phyloP scores from a whole-genome alignment of 2,888 invertebrate species.

The Lumbricus terrestris region DNA sequence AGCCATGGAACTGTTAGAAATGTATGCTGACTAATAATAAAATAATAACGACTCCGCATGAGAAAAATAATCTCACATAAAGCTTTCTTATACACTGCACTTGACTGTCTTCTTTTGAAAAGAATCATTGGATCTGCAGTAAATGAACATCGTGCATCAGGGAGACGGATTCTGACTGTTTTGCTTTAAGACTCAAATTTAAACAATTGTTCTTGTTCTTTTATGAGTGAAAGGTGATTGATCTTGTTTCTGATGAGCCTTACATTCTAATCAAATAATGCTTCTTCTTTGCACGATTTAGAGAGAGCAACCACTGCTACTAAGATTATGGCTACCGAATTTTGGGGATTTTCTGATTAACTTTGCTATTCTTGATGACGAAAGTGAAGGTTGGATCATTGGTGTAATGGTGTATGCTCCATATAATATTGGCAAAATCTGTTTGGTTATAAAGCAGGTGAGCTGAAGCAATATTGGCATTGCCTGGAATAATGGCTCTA shows the following conservation, averaged over 20 bases:
- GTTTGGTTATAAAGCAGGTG: neutral
- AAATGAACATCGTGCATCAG: no score
- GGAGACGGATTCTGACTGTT: neutral
- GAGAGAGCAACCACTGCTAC: neutral
- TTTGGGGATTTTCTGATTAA: neutral
- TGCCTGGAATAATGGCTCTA: neutral
- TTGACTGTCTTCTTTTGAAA: no score
- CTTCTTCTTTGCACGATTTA: neutral
- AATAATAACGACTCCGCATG: neutral
- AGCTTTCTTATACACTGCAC: neutral
- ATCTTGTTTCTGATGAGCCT: no score
- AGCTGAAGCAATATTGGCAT: neutral
- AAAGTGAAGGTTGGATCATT: neutral
- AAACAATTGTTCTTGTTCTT: neutral
- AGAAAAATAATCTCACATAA: neutral
- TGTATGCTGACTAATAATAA: neutral
- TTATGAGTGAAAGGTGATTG: neutral
- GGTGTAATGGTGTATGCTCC: no score
- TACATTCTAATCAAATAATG: no score
- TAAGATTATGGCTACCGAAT: neutral
- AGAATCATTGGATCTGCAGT: no score
- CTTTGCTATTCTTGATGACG: neutral
- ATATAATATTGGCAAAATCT: neutral
- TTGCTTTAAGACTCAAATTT: neutral
- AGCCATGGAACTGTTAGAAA: neutral